Conservation (phyloP, 2,113 vertebrate species). For the Thamnophis sirtalis region DNA sequence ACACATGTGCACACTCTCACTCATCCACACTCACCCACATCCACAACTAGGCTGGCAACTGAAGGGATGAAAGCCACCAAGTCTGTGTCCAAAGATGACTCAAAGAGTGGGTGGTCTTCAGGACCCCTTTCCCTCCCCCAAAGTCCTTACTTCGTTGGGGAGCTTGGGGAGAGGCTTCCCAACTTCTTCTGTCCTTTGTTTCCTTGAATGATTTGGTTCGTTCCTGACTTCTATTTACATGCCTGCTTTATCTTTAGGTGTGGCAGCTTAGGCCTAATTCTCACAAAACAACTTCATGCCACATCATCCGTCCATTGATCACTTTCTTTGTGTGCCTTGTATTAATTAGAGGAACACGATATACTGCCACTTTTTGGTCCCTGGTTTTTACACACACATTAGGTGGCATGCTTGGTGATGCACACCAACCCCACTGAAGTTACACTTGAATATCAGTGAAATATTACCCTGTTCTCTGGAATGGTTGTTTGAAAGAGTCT, state of each 20-base stretch:
- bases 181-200: no score
- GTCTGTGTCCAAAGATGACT: no score
- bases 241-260: no score
- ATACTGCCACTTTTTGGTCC: conserved; percentile 1
- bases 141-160: no score
- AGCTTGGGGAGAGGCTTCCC: no score
- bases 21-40: background rate
- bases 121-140: no score
- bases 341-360: conserved; percentile 7
- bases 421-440: background rate
- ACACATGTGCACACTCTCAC: background rate
- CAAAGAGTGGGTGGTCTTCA: no score
- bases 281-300: background rate
- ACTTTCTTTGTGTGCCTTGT: conserved; percentile 46
- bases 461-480: background rate
- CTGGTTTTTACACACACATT: conserved; percentile 8
- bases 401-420: background rate
- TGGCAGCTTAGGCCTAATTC: no score
- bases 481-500: background rate
- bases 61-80: background rate
- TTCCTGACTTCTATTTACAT: no score
- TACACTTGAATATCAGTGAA: background rate
- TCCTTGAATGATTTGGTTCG: no score
- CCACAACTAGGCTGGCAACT: background rate
- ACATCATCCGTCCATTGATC: background rate